Percentiles rank a stretch among this genome's conserved stretches.
phyloP scores from a whole-genome alignment of 2,888 invertebrate genomes.

The Apamea crenata region DNA sequence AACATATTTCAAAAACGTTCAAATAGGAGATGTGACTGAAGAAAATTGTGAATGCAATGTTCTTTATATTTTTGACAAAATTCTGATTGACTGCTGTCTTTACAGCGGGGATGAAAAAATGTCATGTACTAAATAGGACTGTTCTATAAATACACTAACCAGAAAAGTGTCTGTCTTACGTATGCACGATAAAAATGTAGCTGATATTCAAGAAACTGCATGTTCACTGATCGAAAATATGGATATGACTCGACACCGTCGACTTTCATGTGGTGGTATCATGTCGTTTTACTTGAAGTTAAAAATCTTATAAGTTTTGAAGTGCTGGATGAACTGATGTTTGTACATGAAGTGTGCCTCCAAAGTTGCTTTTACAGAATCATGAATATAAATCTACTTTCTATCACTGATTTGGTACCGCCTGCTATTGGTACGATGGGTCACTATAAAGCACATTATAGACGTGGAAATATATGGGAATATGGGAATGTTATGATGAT shows the following conservation, averaged over 20 bases:
- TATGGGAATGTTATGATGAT: constrained; percentile 36
- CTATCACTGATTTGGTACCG: constrained; percentile 43
- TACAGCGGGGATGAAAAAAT: too few relatives aligned
- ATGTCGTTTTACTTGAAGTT: constrained; percentile 17
- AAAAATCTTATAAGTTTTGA: constrained; percentile 30
- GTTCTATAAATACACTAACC: not conserved
- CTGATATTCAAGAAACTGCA: constrained; percentile 14
- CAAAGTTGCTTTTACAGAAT: constrained; percentile 29
- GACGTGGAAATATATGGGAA: constrained; percentile 44
- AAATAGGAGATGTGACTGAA: too few relatives aligned
- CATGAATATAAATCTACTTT: constrained; percentile 36
- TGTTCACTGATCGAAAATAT: constrained; percentile 6
- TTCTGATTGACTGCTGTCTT: too few relatives aligned
- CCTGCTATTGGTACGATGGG: constrained; percentile 21
- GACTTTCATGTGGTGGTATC: constrained; percentile 9
- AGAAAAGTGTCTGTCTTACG: not conserved
- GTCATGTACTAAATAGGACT: constrained; percentile 21
- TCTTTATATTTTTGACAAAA: too few relatives aligned
- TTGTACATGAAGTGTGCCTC: constrained; percentile 44
- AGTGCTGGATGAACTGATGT: constrained; percentile 41
- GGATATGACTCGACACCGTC: constrained; percentile 18
- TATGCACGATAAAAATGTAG: constrained; percentile 2
- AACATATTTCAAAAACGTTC: too few relatives aligned
- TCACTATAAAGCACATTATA: constrained; percentile 51
- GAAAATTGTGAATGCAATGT: too few relatives aligned